Evolutionary conservation across 2,113 vertebrate species (phyloP).

Genomic region (Rhineura floridana): DNA sequence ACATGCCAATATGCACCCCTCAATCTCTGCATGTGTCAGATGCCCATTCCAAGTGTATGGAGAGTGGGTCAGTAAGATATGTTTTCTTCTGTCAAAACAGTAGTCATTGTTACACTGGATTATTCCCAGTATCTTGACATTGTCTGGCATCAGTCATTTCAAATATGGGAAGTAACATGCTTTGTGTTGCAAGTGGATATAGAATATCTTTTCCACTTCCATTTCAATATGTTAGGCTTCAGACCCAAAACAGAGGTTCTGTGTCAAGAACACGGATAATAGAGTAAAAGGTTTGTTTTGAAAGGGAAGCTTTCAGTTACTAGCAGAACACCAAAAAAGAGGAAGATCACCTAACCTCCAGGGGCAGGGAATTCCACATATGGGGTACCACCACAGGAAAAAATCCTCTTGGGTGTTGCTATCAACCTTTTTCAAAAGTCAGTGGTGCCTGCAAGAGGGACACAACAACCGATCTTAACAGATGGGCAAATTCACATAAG

Average conservation of each 20-base stretch:
- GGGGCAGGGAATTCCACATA: too few relatives aligned
- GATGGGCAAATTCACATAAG: too few relatives aligned
- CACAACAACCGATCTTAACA: too few relatives aligned
- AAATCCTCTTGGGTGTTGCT: too few relatives aligned
- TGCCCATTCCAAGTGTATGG: slow-evolving; percentile 1
- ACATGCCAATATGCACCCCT: background rate
- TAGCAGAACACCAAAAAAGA: too few relatives aligned
- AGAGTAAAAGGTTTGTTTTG: background rate
- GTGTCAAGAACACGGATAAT: background rate
- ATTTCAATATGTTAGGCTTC: background rate
- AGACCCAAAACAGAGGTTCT: background rate
- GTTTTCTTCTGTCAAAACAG: background rate
- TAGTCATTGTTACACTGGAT: background rate
- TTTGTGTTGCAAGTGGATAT: background rate
- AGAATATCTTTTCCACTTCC: background rate
- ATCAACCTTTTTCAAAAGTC: too few relatives aligned
- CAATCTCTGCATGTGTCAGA: background rate
- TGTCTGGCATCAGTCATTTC: slow-evolving; percentile 44
- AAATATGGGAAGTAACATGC: slow-evolving; percentile 8
- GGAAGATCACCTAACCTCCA: background rate
- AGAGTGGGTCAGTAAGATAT: slow-evolving; percentile 7
- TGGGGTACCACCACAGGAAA: too few relatives aligned
- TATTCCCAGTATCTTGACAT: slow-evolving; percentile 1
- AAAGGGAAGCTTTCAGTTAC: background rate
- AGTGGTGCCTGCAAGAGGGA: too few relatives aligned